Percentiles rank a stretch among this genome's conserved stretches.
Evolutionary conservation across 2,888 invertebrate species (phyloP).

Genomic region (Adineta ricciae): DNA sequence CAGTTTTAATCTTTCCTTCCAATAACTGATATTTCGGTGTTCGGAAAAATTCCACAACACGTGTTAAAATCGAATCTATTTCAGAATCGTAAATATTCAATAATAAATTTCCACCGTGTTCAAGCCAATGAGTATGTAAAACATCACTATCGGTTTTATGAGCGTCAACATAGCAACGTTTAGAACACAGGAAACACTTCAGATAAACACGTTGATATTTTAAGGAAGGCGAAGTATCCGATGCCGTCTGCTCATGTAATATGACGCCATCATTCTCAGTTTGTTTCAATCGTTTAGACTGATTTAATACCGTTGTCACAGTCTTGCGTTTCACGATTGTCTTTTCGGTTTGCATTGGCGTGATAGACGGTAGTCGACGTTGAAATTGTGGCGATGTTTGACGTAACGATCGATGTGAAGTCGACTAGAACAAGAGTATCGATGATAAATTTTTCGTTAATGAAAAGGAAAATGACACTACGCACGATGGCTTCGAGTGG

Average conservation of each 20-base stretch:
- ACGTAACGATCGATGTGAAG: background rate
- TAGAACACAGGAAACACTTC: background rate
- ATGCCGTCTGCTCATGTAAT: background rate
- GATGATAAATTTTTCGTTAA: background rate
- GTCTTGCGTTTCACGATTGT: background rate
- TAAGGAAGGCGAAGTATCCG: background rate
- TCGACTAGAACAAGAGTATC: background rate
- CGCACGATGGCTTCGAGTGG: background rate
- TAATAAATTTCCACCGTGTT: background rate
- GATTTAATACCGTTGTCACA: background rate
- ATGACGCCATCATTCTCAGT: background rate
- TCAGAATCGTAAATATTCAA: constrained; percentile 7
- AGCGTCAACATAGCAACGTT: background rate
- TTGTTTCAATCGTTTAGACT: background rate
- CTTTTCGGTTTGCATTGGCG: background rate
- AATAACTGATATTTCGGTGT: background rate
- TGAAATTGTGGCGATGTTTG: background rate
- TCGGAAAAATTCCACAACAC: background rate
- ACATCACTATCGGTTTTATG: background rate
- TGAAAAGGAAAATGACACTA: background rate
- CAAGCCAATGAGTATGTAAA: constrained; percentile 1
- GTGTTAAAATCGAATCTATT: background rate
- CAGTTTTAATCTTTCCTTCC: background rate
- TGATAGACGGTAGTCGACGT: background rate
- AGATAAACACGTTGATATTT: background rate